Conservation (phyloP, 2,888 invertebrate genomes). For the Drosophila barbarae region DNA sequence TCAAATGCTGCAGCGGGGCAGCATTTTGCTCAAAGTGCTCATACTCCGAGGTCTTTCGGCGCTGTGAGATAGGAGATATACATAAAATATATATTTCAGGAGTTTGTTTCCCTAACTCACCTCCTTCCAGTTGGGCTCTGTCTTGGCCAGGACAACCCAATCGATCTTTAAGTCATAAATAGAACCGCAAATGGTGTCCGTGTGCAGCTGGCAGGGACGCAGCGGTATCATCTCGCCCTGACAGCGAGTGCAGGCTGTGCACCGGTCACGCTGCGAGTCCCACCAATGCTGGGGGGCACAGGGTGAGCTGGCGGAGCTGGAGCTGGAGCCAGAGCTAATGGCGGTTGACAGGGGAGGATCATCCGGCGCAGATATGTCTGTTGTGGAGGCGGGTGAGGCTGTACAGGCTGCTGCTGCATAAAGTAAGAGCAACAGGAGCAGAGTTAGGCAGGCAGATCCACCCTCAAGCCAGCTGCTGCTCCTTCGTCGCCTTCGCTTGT, state of each 20-base stretch:
- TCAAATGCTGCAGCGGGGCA: conserved; percentile 68
- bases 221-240: conserved; percentile 84
- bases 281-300: conserved; percentile 85
- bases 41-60: conserved; percentile 77
- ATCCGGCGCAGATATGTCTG: conserved; percentile 40
- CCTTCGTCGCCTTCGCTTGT: conserved; percentile 57
- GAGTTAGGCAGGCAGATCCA: not conserved
- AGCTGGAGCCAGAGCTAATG: not conserved
- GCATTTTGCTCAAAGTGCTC: conserved; percentile 58
- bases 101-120: conserved; percentile 50
- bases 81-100: not conserved
- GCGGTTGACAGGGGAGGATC: conserved; percentile 2
- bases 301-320: conserved; percentile 53
- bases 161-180: conserved; percentile 84
- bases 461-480: conserved; percentile 6
- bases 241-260: conserved; percentile 87
- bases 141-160: conserved; percentile 82
- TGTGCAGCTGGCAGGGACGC: conserved; percentile 87
- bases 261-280: conserved; percentile 84
- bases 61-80: conserved; percentile 48
- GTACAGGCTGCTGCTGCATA: conserved; percentile 16
- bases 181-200: conserved; percentile 87
- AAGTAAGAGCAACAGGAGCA: not conserved
- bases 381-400: conserved; percentile 49
- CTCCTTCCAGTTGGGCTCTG: conserved; percentile 80